These are phyloP conservation scores for Pionites leucogaster DNA, from an alignment of 2,113 vertebrate species.

Conservation along the genomic window DNA sequence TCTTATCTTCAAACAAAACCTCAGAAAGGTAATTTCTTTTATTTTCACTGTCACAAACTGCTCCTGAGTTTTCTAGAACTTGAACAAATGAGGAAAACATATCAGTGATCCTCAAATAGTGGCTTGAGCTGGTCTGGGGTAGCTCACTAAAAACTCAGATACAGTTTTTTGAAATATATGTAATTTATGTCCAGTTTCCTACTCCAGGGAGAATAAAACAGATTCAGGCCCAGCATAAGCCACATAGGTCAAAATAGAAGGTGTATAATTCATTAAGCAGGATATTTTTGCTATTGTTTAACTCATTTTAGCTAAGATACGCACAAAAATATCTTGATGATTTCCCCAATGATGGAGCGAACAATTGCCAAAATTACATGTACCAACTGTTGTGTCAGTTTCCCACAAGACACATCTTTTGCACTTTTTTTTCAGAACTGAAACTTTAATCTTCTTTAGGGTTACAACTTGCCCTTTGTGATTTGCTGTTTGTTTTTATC, in stretches of 20 bases:
- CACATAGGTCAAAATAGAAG: neutral
- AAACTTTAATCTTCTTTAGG: neutral
- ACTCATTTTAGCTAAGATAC: neutral
- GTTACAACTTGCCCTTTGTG: neutral
- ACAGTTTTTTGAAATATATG: neutral
- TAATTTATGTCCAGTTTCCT: neutral
- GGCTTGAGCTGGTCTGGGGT: neutral
- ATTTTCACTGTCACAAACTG: neutral
- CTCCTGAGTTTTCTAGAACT: neutral
- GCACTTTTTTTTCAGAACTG: neutral
- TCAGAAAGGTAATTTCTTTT: neutral
- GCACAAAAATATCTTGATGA: neutral
- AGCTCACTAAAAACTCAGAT: neutral
- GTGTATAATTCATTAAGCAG: neutral
- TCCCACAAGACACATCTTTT: neutral
- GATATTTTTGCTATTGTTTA: neutral
- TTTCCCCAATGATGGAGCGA: neutral
- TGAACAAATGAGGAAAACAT: neutral
- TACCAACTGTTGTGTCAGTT: neutral
- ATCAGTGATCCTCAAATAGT: neutral
- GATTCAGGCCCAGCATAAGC: neutral
- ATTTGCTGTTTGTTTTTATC: constrained; percentile 23
- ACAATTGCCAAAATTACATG: neutral
- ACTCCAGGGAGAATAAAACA: neutral
- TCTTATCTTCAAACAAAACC: neutral